Percentiles rank a stretch among this genome's conserved stretches.
Evolutionary conservation across 2,888 invertebrate species (phyloP).

Genomic region (Athalia circularis): DNA sequence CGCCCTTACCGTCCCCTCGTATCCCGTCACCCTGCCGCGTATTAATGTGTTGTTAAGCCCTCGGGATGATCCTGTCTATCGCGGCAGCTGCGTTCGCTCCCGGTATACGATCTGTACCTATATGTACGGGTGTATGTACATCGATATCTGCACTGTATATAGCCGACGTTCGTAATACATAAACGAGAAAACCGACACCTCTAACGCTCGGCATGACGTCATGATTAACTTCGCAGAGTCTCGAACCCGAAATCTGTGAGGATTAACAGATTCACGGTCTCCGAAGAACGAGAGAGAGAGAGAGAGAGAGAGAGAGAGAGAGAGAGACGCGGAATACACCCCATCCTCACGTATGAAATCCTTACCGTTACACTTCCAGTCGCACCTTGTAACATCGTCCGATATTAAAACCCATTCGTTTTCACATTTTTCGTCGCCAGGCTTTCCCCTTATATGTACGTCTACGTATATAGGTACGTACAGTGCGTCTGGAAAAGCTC

Average conservation of each 20-base stretch:
- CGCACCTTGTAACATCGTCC: constrained; percentile 42
- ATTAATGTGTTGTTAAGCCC: constrained; percentile 69
- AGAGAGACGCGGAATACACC: neutral
- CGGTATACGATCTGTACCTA: neutral
- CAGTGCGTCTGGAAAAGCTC: too few species aligned
- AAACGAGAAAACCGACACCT: constrained; percentile 13
- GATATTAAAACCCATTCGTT: constrained; percentile 70
- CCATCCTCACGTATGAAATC: neutral
- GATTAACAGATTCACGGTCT: constrained; percentile 66
- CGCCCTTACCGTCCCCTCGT: too few species aligned
- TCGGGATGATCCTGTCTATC: constrained; percentile 62
- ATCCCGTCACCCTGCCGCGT: constrained; percentile 54
- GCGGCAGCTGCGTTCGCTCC: constrained; percentile 65
- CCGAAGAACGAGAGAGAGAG: neutral
- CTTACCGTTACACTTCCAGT: neutral
- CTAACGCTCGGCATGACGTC: constrained; percentile 53
- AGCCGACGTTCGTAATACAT: neutral
- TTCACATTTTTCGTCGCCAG: constrained; percentile 51
- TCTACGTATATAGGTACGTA: too few species aligned
- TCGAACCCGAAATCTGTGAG: constrained; percentile 70
- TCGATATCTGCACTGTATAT: constrained; percentile 3
- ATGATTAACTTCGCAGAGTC: constrained; percentile 70
- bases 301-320: neutral
- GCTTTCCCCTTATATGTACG: neutral
- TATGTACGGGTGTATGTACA: neutral